A percentile compares a stretch with the other conserved stretches of the same genome.
phyloP scores from a whole-genome alignment of 2,888 invertebrate species.

The Amblyteles armatorius region DNA sequence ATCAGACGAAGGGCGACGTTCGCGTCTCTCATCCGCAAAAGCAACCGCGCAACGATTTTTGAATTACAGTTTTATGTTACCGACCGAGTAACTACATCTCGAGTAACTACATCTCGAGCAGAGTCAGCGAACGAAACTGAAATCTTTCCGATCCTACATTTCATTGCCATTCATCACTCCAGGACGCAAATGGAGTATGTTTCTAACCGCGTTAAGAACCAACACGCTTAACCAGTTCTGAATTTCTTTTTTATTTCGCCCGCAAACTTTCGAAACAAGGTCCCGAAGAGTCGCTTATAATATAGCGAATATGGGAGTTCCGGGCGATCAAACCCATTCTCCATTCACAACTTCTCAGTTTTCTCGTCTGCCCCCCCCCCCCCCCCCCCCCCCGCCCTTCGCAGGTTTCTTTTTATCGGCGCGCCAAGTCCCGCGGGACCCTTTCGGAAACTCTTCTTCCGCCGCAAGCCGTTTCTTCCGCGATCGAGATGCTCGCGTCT shows the following conservation, averaged over 20 bases:
- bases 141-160: not conserved
- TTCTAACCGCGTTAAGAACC: not conserved
- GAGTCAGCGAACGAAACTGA: too few species aligned
- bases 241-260: not conserved
- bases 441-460: slow-evolving; percentile 1
- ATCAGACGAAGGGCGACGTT: not conserved
- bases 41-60: not conserved
- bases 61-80: not conserved
- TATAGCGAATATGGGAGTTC: not conserved
- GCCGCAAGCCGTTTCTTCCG: slow-evolving; percentile 20
- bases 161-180: not conserved
- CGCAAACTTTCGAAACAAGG: not conserved
- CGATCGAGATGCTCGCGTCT: not conserved
- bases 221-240: not conserved
- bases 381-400: too few species aligned
- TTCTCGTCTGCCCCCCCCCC: not conserved
- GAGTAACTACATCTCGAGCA: too few species aligned
- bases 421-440: slow-evolving; percentile 16
- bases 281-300: not conserved
- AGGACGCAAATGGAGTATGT: not conserved
- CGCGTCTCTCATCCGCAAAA: too few species aligned
- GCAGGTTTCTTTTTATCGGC: slow-evolving; percentile 8
- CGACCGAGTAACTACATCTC: not conserved
- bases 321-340: not conserved
- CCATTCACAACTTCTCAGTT: slow-evolving; percentile 14